Percentiles rank a stretch among this genome's conserved stretches.
These are phyloP conservation scores for Andrena camellia DNA, from an alignment of 2,888 invertebrate species.

Conservation along the genomic window DNA sequence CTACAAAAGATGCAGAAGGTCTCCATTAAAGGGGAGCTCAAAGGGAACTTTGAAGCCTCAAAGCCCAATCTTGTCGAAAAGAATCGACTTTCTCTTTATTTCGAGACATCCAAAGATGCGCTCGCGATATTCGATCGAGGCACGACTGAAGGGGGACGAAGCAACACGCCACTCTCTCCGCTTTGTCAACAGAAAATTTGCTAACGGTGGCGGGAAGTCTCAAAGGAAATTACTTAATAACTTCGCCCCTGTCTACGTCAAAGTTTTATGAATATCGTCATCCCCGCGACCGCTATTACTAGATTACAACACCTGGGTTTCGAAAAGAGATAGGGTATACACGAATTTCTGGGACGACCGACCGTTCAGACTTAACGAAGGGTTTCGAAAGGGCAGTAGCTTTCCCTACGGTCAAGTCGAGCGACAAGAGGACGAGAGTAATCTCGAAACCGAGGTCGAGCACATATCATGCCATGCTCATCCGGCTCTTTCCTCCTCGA, in stretches of 20 bases:
- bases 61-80: conserved; percentile 25
- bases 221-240: conserved; percentile 21
- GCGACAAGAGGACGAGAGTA: conserved; percentile 29
- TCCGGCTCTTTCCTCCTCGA: conserved; percentile 42
- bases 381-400: conserved; percentile 12
- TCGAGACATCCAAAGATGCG: conserved; percentile 1
- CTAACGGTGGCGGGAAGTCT: background rate
- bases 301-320: background rate
- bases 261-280: background rate
- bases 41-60: conserved; percentile 26
- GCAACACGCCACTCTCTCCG: background rate
- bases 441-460: conserved; percentile 48
- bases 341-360: background rate
- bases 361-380: conserved; percentile 34
- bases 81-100: conserved; percentile 14
- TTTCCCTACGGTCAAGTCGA: conserved; percentile 32
- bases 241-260: background rate
- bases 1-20: conserved; percentile 31
- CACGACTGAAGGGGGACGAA: background rate
- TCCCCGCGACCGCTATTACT: background rate
- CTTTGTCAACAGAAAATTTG: conserved; percentile 31
- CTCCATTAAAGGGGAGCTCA: conserved; percentile 37
- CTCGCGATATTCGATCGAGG: conserved; percentile 23
- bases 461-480: conserved; percentile 43
- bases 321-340: background rate